Evolutionary conservation across 2,888 invertebrate genomes (phyloP), one percentile per base, ranked within the genome.

Genomic region (Masnerella sp.): DNA sequence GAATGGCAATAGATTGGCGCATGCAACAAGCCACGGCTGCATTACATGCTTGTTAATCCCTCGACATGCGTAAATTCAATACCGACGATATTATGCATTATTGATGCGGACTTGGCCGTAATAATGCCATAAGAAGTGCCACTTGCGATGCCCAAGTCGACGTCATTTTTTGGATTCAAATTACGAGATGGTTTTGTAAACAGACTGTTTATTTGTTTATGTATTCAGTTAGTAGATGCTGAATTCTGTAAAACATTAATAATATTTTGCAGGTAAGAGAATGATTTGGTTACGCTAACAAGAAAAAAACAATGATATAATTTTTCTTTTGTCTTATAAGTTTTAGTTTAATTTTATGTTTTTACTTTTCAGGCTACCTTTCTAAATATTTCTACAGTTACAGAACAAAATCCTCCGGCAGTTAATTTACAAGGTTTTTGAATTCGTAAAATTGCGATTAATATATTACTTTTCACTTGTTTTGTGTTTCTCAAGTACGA

Each of bases 11-110:
- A 17, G 47, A 67, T 56, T 47, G 40, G 14, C 43, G 22, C 51
- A 45, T 47, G 52, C 38, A 45, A 45, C 30, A 52, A 69, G 28
- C 61, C 54, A 22, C 22, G 28, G 20, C 47, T 61, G 54, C 17
- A 54, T 69, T 69, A 69, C 59, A 61, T 34, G 59, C 52, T 69
- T 43, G 69, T 59, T 69, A 47, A 61, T 69, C 14, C 43, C 59
- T 30, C 51, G 52, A 59, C 45, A 45, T 9, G 38, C 52, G 45
- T 61, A 61, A 69, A 69, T 69, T 52, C 45, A 54, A 52, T 61
- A 45, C 54, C 14, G 34, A 40, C 47, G 69, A 69, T 69, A 59
- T 42, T 68, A 59, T 56, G 58, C 43, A 65, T 72, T 56, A 38
- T 67, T 51, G 59, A 51, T 42, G 36, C n/a, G 20, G 4, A 32